A percentile compares a stretch with the other conserved stretches of the same genome.
Evolutionary conservation across 2,797 vertebrate genomes (phyloP).

Genomic region (Thaleichthys pacificus): DNA sequence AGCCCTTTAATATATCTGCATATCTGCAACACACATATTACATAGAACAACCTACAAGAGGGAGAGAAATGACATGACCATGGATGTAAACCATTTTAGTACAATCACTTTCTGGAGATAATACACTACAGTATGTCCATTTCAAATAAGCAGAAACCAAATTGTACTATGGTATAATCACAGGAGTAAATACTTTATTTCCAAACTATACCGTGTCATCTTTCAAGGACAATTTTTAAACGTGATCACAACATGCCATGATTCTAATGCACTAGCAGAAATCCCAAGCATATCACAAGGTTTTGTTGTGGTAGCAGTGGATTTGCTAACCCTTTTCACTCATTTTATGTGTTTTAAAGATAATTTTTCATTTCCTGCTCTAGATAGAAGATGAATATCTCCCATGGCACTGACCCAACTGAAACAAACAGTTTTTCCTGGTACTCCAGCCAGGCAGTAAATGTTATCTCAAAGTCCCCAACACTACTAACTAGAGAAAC

Average conservation of each 20-base stretch:
- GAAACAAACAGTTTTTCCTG: conserved; percentile 60
- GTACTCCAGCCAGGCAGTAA: conserved; percentile 23
- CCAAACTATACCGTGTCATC: too few species aligned
- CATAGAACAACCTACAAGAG: too few species aligned
- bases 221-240: not conserved
- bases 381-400: conserved; percentile 63
- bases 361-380: conserved; percentile 75
- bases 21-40: not conserved
- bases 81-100: too few species aligned
- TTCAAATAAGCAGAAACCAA: too few species aligned
- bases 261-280: not conserved
- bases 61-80: too few species aligned
- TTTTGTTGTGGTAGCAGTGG: conserved; percentile 51
- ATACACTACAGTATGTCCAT: too few species aligned
- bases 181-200: too few species aligned
- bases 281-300: not conserved
- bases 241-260: not conserved
- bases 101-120: too few species aligned
- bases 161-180: too few species aligned
- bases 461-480: conserved; percentile 51
- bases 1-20: too few species aligned
- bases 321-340: conserved; percentile 64
- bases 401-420: conserved; percentile 63
- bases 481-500: conserved; percentile 60
- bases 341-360: conserved; percentile 61